These are phyloP conservation scores for Acanthiza pusilla DNA, from an alignment of 2,797 vertebrate genomes.

Conservation along the genomic window DNA sequence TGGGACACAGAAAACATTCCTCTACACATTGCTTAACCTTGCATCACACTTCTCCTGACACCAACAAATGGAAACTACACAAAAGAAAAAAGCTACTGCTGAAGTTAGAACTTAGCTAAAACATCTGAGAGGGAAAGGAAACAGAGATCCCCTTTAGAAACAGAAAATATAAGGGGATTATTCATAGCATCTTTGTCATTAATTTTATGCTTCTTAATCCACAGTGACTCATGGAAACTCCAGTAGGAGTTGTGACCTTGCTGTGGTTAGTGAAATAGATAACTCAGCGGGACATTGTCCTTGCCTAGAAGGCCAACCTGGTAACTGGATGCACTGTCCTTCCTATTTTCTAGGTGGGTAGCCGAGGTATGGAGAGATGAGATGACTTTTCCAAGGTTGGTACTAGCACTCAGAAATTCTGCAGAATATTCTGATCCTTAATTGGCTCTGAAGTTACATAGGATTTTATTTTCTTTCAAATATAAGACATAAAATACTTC, in stretches of 20 bases:
- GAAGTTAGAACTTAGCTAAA: neutral
- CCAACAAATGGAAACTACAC: neutral
- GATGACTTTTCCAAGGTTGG: neutral
- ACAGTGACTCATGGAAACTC: neutral
- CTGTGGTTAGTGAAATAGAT: neutral
- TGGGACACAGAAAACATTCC: neutral
- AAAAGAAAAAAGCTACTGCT: neutral
- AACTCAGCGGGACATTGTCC: neutral
- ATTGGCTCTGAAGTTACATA: neutral
- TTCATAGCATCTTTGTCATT: neutral
- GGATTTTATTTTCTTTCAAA: neutral
- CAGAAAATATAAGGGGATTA: neutral
- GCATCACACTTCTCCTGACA: neutral
- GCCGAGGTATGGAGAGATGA: neutral
- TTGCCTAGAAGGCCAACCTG: neutral
- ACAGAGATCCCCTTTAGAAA: neutral
- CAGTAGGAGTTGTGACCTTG: neutral
- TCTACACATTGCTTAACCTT: neutral
- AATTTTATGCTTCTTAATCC: neutral
- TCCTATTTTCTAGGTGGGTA: neutral
- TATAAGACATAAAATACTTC: neutral
- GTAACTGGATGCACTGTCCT: neutral
- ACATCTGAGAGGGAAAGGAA: neutral
- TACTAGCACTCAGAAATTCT: neutral
- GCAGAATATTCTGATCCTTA: neutral